Base-by-base conservation (phyloP, 1,140 invertebrate species). In the Eueides isabella region DNA sequence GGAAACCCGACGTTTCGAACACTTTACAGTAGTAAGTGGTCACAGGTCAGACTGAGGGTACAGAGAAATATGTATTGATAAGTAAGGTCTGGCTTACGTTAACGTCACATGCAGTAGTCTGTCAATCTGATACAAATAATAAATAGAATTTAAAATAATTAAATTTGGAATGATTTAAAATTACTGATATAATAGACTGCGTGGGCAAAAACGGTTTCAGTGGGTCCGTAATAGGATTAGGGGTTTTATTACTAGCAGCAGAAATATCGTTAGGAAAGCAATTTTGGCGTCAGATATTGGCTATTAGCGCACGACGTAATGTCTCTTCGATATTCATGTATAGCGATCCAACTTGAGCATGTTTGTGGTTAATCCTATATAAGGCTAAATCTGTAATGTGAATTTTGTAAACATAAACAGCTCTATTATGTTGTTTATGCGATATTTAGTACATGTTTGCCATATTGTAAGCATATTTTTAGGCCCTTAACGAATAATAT, bases 261-360 rank as follows among this genome's bases (percentile, higher is more conserved):
- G 89, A 90, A 92, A 92, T 90, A 89, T 90, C 90, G 90, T 92
- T 92, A 90, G 88, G 88, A 87, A 90, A 85, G 87, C 88, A 92
- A 90, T 92, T 92, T 92, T 84, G 89, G 87, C 81, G 85, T 82
- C 88, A 90, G 85, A 92, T 92, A 90, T 92, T 92, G 88, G 83
- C 90, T 90, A 92, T 92, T 92, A 92, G 88, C 88, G 84, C 68
- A 72, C 78, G 82, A 76, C 79, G 82, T 87, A 89, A 89, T 86
- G 82, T 85, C 85, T 87, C 80, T 79, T 82, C 86, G 84, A 86
- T 89, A 88, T 87, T 87, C 87, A 89, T 88, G 82, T 84, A 84
- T 78, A 80, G 81, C 79, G 81, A 83, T 73, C 76, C 74, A 83
- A 85, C 85, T 90, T 84, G 80, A 82, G 79, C 83, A 79, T 84